phyloP scores from a whole-genome alignment of 2,888 invertebrate species.

The Cynaeus angustus region DNA sequence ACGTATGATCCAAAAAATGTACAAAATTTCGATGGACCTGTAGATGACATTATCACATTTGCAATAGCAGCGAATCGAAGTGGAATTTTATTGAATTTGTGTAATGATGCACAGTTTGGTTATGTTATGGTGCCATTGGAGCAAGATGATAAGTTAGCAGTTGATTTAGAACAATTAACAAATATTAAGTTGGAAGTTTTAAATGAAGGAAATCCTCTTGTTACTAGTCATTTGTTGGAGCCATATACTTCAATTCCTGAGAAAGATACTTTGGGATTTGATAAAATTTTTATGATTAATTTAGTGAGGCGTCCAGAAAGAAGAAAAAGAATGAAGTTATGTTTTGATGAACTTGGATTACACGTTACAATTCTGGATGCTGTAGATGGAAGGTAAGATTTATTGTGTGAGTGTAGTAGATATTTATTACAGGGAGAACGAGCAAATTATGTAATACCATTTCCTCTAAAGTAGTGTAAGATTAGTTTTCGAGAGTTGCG shows the following conservation, averaged over 20 bases:
- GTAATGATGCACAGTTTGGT: slow-evolving; percentile 89
- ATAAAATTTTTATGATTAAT: slow-evolving; percentile 94
- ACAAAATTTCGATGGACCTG: slow-evolving; percentile 78
- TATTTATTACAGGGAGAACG: too few relatives aligned
- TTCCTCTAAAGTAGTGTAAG: too few relatives aligned
- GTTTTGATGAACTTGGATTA: slow-evolving; percentile 88
- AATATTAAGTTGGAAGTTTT: slow-evolving; percentile 80
- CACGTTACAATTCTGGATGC: slow-evolving; percentile 85
- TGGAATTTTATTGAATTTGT: slow-evolving; percentile 80
- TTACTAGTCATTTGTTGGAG: slow-evolving; percentile 70
- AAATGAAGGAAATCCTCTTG: slow-evolving; percentile 74
- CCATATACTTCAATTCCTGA: slow-evolving; percentile 64
- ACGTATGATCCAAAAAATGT: slow-evolving; percentile 83
- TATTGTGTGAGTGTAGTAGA: too few relatives aligned
- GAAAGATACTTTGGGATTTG: slow-evolving; percentile 81
- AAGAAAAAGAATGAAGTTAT: slow-evolving; percentile 83
- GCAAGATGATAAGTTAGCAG: slow-evolving; percentile 75
- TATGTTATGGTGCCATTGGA: slow-evolving; percentile 88
- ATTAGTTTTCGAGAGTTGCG: too few relatives aligned
- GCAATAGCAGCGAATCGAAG: slow-evolving; percentile 85
- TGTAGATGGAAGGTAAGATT: slow-evolving; percentile 87
- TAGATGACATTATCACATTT: slow-evolving; percentile 94
- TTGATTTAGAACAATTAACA: slow-evolving; percentile 82
- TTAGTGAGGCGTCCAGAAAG: slow-evolving; percentile 87
- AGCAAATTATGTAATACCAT: too few relatives aligned